phyloP scores from a whole-genome alignment of 2,888 invertebrate genomes.

The Chrysotoxum bicinctum region DNA sequence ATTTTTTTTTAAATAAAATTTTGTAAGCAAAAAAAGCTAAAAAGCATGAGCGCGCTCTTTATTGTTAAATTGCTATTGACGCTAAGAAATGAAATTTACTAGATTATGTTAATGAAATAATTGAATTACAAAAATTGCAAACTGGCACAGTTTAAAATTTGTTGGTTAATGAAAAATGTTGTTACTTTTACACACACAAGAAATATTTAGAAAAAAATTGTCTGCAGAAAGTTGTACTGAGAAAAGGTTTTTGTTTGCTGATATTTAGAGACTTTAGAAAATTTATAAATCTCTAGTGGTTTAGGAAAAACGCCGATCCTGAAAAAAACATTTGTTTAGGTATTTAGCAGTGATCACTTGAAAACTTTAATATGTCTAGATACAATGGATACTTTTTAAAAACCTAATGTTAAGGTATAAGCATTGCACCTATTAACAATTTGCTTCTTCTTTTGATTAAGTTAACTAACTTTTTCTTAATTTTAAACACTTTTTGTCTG shows the following conservation, averaged over 20 bases:
- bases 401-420: too few species aligned
- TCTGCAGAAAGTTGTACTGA: neutral
- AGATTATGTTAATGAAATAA: slow-evolving; percentile 1
- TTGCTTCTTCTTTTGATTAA: too few species aligned
- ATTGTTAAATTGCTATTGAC: slow-evolving; percentile 58
- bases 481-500: too few species aligned
- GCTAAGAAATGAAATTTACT: slow-evolving; percentile 42
- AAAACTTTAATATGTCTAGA: too few species aligned
- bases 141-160: slow-evolving; percentile 45
- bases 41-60: slow-evolving; percentile 66
- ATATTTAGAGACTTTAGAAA: neutral
- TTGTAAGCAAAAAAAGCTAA: slow-evolving; percentile 30
- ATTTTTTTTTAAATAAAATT: slow-evolving; percentile 41
- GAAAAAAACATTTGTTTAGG: too few species aligned
- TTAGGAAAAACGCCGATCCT: neutral
- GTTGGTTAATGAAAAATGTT: slow-evolving; percentile 19
- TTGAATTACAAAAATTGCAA: slow-evolving; percentile 16
- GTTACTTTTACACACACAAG: slow-evolving; percentile 8
- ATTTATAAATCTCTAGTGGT: neutral
- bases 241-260: neutral
- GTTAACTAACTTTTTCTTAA: too few species aligned
- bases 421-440: too few species aligned
- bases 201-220: neutral
- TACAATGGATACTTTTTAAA: too few species aligned
- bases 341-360: too few species aligned